Evolutionary conservation across 2,113 vertebrate species (phyloP).

Genomic region (Sceloporus tristichus): DNA sequence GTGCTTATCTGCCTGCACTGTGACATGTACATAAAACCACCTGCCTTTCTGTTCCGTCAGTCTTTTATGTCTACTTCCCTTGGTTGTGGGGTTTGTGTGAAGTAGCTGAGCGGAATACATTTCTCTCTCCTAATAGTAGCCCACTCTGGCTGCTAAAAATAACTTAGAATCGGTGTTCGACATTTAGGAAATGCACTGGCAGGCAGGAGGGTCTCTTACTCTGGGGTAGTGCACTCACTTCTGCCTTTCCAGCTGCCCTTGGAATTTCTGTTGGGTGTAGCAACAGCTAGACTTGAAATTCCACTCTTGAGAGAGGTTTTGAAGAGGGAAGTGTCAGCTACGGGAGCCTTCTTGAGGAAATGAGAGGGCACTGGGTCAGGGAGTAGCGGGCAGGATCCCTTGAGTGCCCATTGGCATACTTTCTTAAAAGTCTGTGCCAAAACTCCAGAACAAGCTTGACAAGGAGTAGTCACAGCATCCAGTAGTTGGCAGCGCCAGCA

Average conservation of each 20-base stretch:
- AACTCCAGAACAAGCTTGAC: neutral
- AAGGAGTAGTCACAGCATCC: neutral
- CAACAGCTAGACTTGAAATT: neutral
- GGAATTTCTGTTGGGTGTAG: neutral
- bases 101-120: neutral
- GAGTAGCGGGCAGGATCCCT: neutral
- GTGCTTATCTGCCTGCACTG: neutral
- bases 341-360: neutral
- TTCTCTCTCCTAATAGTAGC: neutral
- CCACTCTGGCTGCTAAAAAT: slow-evolving; percentile 7
- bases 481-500: too few species aligned
- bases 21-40: neutral
- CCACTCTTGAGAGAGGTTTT: neutral
- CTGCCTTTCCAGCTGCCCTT: neutral
- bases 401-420: neutral
- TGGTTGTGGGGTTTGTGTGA: neutral
- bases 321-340: neutral
- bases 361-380: too few species aligned
- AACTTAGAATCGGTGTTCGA: neutral
- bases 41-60: too few species aligned
- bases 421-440: too few species aligned
- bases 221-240: neutral
- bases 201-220: neutral
- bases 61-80: neutral
- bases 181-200: neutral